Conservation (phyloP, 2,888 invertebrate species). For the Halictus quadricinctus region DNA sequence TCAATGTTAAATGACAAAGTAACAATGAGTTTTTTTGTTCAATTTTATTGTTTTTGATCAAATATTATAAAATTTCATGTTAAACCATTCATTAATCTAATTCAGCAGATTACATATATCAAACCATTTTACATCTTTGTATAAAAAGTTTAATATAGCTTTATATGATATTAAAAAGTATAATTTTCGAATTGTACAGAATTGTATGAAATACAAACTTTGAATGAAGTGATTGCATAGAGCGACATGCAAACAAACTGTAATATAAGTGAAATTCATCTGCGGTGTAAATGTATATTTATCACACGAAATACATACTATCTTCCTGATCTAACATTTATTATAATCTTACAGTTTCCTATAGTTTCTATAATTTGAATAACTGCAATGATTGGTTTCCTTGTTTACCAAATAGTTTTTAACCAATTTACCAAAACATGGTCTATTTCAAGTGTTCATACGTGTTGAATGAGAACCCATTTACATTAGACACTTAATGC, state of each 20-base stretch:
- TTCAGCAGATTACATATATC: background rate
- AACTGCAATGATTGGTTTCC: background rate
- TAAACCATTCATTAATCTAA: background rate
- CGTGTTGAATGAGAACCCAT: background rate
- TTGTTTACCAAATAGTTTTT: background rate
- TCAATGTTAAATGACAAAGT: background rate
- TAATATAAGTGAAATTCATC: conserved; percentile 5
- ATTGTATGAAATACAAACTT: conserved; percentile 6
- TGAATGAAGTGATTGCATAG: background rate
- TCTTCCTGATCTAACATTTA: conserved; percentile 1
- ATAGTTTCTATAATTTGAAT: conserved; percentile 8
- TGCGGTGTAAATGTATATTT: conserved; percentile 14
- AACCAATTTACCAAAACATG: conserved; percentile 24
- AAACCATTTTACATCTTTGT: background rate
- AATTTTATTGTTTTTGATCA: background rate
- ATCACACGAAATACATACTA: conserved; percentile 4
- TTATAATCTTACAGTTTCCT: background rate
- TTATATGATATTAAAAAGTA: background rate
- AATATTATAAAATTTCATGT: background rate
- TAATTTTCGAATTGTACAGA: conserved; percentile 9
- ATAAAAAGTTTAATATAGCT: background rate
- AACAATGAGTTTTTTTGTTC: background rate
- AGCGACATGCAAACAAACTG: background rate
- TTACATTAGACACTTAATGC: conserved; percentile 11
- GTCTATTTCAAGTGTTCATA: conserved; percentile 8